Evolutionary conservation across 2,797 vertebrate species (phyloP).

Genomic region (Eremophila alpestris): DNA sequence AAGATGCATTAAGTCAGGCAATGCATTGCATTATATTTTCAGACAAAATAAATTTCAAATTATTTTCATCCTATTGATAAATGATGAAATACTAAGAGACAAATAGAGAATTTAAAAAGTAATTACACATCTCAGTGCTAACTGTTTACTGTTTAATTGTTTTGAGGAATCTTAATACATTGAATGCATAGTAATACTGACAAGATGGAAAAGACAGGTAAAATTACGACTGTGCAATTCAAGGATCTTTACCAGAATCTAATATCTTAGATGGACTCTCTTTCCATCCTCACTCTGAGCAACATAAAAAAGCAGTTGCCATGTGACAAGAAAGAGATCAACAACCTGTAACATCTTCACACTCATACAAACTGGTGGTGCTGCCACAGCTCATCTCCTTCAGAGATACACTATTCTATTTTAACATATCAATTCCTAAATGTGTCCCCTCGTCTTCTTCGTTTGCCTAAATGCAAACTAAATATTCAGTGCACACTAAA

Average conservation of each 20-base stretch:
- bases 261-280: slow-evolving; percentile 22
- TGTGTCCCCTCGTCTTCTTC: background rate
- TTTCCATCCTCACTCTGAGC: slow-evolving; percentile 37
- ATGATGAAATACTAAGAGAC: slow-evolving; percentile 3
- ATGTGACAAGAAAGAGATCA: slow-evolving; percentile 82
- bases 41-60: background rate
- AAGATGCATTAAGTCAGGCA: background rate
- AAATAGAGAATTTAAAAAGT: slow-evolving; percentile 38
- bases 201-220: slow-evolving; percentile 23
- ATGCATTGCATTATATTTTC: background rate
- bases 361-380: background rate
- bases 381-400: background rate
- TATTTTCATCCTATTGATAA: background rate
- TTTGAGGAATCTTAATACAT: background rate
- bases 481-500: background rate
- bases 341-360: slow-evolving; percentile 64
- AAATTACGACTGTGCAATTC: background rate
- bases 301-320: slow-evolving; percentile 78
- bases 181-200: background rate
- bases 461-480: background rate
- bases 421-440: background rate
- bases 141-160: slow-evolving; percentile 12
- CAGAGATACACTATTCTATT: background rate
- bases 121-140: slow-evolving; percentile 22
- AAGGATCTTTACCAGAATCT: background rate